Base-by-base conservation (phyloP, 2,113 vertebrate genomes). In the Ammodytes dubius region DNA sequence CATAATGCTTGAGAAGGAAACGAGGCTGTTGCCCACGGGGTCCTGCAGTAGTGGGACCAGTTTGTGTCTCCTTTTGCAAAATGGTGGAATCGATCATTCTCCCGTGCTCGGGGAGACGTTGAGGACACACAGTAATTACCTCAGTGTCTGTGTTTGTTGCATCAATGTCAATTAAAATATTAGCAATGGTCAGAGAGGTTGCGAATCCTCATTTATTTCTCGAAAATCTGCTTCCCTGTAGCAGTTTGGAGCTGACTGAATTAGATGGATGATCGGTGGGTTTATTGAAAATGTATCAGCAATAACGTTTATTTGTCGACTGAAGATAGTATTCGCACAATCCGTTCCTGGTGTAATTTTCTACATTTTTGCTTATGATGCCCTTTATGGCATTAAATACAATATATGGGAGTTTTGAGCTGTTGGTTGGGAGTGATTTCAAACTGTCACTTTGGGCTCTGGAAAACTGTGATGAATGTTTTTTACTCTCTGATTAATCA, bases 1-100 rank as follows among this genome's bases (percentile, higher is more conserved):
- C 84, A 70, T 91, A 92, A 92, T 90, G 87, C 90, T 87, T 86
- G 78, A 88, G 85, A 93, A 90, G 90, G 78, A 89, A 91, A 91
- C 86, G 72, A 83, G 86, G 85, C 90, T 87, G 79, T 89, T 91
- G 82, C 91, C 90, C 90, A 87, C 88, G 86, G 88, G 93, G 86
- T 89, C 85, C 76, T 88, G 52, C 39, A 84, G 85, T 72, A 87
- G 65, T 78, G 80, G 70, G 82, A 84, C 73, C 86, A 78, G 75
- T 68, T 74, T 57, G 71, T 63, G 59, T 87, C 87, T 81, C 49
- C 7, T 27, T 80, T 91, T 81, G 67, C 63, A 84, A 87, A 89
- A 84, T 73, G 78, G 77, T 72, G 79, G 67, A 88, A 88, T 91
- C 74, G 61, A 77, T 82, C 71, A 53, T 45, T 76, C 83, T 78